Percentiles rank a stretch among this genome's conserved stretches.
Conservation (phyloP, 2,888 invertebrate genomes). For the Cacoxenus indagator region DNA sequence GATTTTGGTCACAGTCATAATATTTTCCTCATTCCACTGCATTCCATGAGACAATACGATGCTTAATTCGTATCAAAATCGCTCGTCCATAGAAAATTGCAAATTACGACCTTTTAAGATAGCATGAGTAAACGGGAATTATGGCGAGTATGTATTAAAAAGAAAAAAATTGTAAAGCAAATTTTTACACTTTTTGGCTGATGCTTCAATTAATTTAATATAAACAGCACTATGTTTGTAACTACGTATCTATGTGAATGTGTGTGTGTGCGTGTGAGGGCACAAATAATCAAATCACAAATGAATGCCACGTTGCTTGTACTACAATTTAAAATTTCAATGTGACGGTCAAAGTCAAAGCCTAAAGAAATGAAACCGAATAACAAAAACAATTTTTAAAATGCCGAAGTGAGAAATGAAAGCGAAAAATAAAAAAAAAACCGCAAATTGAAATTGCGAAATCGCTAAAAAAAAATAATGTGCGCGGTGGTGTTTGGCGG, state of each 20-base stretch:
- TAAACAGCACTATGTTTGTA: not conserved
- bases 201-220: too few relatives aligned
- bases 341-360: slow-evolving; percentile 28
- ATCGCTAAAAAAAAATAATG: too few relatives aligned
- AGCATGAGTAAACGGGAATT: too few relatives aligned
- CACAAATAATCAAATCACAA: not conserved
- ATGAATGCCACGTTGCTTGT: not conserved
- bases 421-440: slow-evolving; percentile 17
- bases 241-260: not conserved
- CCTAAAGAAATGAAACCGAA: not conserved
- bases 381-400: slow-evolving; percentile 5
- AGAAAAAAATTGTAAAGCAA: too few relatives aligned
- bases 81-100: too few relatives aligned
- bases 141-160: too few relatives aligned
- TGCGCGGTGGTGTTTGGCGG: not conserved
- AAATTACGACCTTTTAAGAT: too few relatives aligned
- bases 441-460: not conserved
- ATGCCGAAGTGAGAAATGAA: not conserved
- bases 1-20: too few relatives aligned
- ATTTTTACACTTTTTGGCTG: too few relatives aligned
- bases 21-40: too few relatives aligned
- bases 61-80: too few relatives aligned
- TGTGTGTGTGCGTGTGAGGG: not conserved
- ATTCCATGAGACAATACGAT: too few relatives aligned
- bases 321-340: slow-evolving; percentile 25